Percentiles rank a stretch among this genome's conserved stretches.
Conservation (phyloP, 1,140 invertebrate species). For the Drosophila pseudoananassae region DNA sequence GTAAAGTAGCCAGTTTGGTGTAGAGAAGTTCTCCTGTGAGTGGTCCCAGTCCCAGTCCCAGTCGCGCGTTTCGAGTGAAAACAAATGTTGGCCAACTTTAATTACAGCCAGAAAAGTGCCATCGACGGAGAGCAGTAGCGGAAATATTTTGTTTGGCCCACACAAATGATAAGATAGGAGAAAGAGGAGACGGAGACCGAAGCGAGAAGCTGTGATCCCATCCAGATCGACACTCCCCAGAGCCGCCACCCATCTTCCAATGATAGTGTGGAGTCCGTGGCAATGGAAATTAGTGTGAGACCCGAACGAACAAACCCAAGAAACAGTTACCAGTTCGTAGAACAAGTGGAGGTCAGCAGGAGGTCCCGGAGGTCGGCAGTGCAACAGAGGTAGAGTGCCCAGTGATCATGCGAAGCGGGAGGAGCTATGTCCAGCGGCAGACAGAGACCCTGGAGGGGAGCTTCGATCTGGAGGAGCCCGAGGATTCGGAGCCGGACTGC, state of each 20-base stretch:
- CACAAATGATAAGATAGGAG: constrained; percentile 59
- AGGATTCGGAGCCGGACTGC: constrained; percentile 34
- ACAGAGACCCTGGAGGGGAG: constrained; percentile 48
- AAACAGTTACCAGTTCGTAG: constrained; percentile 25
- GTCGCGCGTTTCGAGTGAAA: constrained; percentile 13
- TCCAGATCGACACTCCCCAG: constrained; percentile 1
- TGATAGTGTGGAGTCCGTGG: constrained; percentile 50
- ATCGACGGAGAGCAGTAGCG: constrained; percentile 13
- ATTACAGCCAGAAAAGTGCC: constrained; percentile 63
- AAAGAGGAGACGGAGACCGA: not conserved
- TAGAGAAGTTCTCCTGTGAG: constrained; percentile 6
- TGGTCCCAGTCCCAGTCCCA: no score
- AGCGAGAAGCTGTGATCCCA: constrained; percentile 21
- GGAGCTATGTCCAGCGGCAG: constrained; percentile 49
- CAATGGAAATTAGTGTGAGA: constrained; percentile 72
- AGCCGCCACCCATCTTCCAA: not conserved
- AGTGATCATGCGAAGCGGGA: constrained; percentile 57
- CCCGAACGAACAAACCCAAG: constrained; percentile 24
- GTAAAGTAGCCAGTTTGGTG: no score
- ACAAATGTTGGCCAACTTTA: constrained; percentile 22
- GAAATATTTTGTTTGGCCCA: constrained; percentile 22
- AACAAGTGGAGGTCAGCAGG: constrained; percentile 18
- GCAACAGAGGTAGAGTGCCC: constrained; percentile 3
- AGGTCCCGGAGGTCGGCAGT: no score
- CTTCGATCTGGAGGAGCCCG: constrained; percentile 71